Percentiles rank a stretch among this genome's conserved stretches.
phyloP scores from a whole-genome alignment of 2,797 vertebrate genomes.

The Xiphorhynchus erythropygius region DNA sequence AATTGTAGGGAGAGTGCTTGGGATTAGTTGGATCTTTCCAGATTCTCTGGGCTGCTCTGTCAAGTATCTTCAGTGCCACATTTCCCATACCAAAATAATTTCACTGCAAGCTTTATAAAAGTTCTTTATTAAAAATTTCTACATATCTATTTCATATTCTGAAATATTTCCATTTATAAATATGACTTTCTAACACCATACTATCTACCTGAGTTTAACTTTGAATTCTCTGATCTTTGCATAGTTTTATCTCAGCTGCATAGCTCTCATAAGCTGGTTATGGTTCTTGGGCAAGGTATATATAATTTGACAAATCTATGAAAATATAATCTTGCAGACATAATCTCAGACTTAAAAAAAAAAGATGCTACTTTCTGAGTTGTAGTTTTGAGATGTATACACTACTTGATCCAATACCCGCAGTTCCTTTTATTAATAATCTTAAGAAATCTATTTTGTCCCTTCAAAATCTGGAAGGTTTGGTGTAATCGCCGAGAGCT shows the following conservation, averaged over 20 bases:
- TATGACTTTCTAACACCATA: background rate
- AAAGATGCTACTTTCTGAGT: background rate
- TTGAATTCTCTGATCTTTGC: background rate
- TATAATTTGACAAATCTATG: background rate
- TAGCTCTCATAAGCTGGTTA: background rate
- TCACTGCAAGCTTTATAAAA: background rate
- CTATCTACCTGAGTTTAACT: background rate
- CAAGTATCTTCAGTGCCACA: background rate
- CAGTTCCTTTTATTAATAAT: background rate
- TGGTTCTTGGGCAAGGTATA: background rate
- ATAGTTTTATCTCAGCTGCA: background rate
- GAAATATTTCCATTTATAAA: background rate
- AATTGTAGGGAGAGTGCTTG: background rate
- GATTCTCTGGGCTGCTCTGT: background rate
- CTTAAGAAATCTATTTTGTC: background rate
- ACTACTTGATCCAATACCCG: background rate
- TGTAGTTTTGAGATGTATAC: background rate
- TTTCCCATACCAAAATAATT: background rate
- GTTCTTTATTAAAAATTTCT: background rate
- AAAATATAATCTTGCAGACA: background rate
- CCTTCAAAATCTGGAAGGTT: background rate
- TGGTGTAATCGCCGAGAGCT: background rate
- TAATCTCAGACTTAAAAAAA: background rate
- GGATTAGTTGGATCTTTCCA: background rate
- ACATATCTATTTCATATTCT: background rate